phyloP scores from a whole-genome alignment of 2,888 invertebrate genomes.

The Microctonus hyperodae region DNA sequence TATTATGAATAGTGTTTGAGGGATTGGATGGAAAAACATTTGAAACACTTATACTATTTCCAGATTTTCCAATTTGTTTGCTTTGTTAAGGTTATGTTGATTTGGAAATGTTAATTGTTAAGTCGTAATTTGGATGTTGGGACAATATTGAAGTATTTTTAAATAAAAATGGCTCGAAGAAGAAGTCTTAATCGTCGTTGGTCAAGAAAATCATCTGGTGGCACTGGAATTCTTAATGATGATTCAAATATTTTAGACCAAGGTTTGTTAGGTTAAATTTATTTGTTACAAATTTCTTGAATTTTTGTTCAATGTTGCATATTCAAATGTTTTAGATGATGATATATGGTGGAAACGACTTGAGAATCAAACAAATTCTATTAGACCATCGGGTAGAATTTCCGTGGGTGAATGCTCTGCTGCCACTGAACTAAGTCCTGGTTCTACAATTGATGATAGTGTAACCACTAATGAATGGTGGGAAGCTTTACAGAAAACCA shows the following conservation, averaged over 20 bases:
- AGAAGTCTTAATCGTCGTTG: conserved; percentile 34
- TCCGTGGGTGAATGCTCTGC: conserved; percentile 18
- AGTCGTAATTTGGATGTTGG: too few relatives aligned
- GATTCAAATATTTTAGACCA: conserved; percentile 30
- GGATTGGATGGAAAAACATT: too few relatives aligned
- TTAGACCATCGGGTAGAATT: conserved; percentile 11
- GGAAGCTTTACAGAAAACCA: conserved; percentile 29
- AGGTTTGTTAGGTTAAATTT: conserved; percentile 16
- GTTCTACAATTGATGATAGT: conserved; percentile 12
- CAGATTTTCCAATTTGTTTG: too few relatives aligned
- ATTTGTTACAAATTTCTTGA: neutral
- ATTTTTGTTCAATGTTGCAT: neutral
- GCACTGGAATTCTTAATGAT: conserved; percentile 27
- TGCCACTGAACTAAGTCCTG: conserved; percentile 3
- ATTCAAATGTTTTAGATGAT: conserved; percentile 29
- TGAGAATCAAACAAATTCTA: conserved; percentile 14
- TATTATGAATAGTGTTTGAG: too few relatives aligned
- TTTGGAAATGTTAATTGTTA: too few relatives aligned
- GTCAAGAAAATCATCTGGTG: conserved; percentile 30
- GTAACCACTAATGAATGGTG: conserved; percentile 27
- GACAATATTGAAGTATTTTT: too few relatives aligned
- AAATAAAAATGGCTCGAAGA: conserved; percentile 36
- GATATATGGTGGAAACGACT: conserved; percentile 34
- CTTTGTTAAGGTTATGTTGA: too few relatives aligned
- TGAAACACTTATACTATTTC: too few relatives aligned